Base-by-base conservation (phyloP, 2,797 vertebrate genomes). In the Pogonophryne albipinna region DNA sequence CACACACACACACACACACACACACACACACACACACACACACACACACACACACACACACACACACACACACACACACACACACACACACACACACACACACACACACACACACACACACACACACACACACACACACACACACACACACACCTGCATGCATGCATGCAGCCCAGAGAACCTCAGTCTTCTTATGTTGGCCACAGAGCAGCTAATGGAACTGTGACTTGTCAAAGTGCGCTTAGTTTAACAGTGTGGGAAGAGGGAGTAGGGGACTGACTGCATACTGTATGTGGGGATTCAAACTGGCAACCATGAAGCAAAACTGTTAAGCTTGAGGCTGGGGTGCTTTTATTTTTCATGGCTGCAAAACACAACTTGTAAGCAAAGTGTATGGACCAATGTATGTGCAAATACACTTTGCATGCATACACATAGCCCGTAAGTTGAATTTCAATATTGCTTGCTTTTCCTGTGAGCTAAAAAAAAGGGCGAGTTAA, bases 371-470 rank as follows among this genome's bases (percentile, higher is more conserved):
- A 89, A 86, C 70, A 82, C 80, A 89, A 86, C 83, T 89, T 91
- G 84, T 87, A 85, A 68, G 79, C 62, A 60, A 74, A 76, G 71
- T 89, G 87, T 87, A 87, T 78, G 63, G 80, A 76, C 42, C 89
- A 86, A 82, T 89, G 89, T 78, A 89, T 80, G 85, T 78, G 75
- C 83, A 89, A 87, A 90, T 85, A 87, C 87, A 89, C 68, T 57
- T 60, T 50, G 23, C 57, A 38, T 78, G 78, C 80, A 85, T 84
- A 80, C 82, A 86, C 89, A 89, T 82, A 72, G 59, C 61, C 66
- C 1, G 1, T 10, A 27, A 7, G 45, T 76, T 79, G 66, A 76
- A 34, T 80, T 84, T 85, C 82, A 64, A 64, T 58, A 74, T 82
- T 74, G 85, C 78, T 69, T 84, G 79, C 72, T 59, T 68, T 61